Evolutionary conservation across 1,140 invertebrate genomes (phyloP), one percentile per base, ranked within the genome.

Genomic region (Coelopa frigida): DNA sequence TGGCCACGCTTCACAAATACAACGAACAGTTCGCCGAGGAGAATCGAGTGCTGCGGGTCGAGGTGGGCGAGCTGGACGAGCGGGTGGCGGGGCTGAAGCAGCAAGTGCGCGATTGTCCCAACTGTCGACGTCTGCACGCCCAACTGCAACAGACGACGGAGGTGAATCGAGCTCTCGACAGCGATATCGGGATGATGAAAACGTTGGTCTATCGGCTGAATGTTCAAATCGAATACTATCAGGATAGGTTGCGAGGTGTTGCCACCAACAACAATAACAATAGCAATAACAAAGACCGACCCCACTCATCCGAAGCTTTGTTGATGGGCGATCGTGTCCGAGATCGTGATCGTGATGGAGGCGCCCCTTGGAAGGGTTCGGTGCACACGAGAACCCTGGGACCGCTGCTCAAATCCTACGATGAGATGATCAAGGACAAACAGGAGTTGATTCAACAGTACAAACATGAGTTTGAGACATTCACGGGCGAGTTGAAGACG

Each of bases 181-280:
- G 79, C 54, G 82, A 85, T 58, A 62, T 82, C 29, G 61, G 70
- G 15, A 76, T 84, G 68, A 57, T 84, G 4, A 84, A 84, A 63
- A 80, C 76, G 31, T 71, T 85, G 0, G 75, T 84, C 46, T 83
- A 78, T 38, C 73, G 77, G 7, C 63, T 84, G 23, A 85, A 84
- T 56, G 70, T 78, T 15, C 81, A 84, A 55, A 65, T 85, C 27
- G 78, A 81, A 56, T 71, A 72, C 20, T 83, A 82, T 60, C 82
- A 84, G 63, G 78, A 83, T 48, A 80, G 75, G 51, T 46, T 81
- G 4, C 54, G 71, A 36, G 52, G 54, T 42, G 38, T 43, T 54
- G 31, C 33, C 26, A 22, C 36, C 12, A 12, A 3, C 23, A 12
- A 12, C 17, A 22, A 7, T 17, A 26, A 17, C 27, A 36, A 36